A percentile compares a stretch with the other conserved stretches of the same genome.
phyloP scores from a whole-genome alignment of 2,888 invertebrate species.

The Aphidius colemani region DNA sequence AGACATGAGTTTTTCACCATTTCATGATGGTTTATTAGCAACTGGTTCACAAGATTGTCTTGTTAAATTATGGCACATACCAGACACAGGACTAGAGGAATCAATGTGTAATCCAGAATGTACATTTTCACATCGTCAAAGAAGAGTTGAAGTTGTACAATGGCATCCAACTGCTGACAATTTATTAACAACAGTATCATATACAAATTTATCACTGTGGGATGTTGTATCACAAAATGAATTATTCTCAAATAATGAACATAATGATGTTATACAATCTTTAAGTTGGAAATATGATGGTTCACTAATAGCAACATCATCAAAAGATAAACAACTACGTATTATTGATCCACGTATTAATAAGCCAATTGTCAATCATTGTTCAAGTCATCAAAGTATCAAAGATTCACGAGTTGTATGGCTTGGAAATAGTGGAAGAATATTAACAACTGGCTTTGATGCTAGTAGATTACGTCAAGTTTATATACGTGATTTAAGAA shows the following conservation, averaged over 20 bases:
- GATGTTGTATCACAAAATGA: conserved; percentile 84
- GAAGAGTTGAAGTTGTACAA: conserved; percentile 84
- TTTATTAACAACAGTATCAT: conserved; percentile 84
- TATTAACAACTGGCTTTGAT: conserved; percentile 91
- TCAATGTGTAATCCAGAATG: conserved; percentile 79
- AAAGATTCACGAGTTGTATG: conserved; percentile 91
- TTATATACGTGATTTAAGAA: conserved; percentile 84
- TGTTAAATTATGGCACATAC: conserved; percentile 89
- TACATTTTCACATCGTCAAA: conserved; percentile 80
- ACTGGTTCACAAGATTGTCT: conserved; percentile 89
- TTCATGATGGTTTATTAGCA: conserved; percentile 88
- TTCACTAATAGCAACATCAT: conserved; percentile 78
- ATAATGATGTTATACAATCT: conserved; percentile 87
- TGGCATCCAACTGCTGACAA: conserved; percentile 92
- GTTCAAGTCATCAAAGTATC: conserved; percentile 85
- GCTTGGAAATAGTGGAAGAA: conserved; percentile 82
- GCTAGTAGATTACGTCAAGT: conserved; percentile 85
- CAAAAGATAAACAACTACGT: conserved; percentile 89
- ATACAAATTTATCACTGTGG: conserved; percentile 81
- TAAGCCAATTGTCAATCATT: conserved; percentile 62
- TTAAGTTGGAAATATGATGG: conserved; percentile 91
- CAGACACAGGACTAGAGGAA: conserved; percentile 77
- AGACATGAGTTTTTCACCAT: conserved; percentile 94
- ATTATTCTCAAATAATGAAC: conserved; percentile 75
- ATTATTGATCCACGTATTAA: conserved; percentile 78